These are phyloP conservation scores for Callinectes sapidus DNA, from an alignment of 2,888 invertebrate species.

Conservation along the genomic window DNA sequence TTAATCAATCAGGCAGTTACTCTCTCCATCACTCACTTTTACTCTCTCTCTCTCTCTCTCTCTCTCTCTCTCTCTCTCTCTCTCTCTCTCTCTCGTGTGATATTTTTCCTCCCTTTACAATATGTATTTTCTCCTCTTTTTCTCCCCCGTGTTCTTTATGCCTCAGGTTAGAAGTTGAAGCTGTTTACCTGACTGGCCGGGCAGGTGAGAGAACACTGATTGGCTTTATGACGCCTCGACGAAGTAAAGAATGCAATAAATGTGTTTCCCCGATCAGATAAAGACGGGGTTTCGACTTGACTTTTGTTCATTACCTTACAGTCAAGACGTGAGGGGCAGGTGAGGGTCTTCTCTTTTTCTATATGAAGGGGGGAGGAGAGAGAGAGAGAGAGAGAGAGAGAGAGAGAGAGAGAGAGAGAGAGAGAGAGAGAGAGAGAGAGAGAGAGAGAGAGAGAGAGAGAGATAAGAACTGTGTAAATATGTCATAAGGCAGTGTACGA, in stretches of 20 bases:
- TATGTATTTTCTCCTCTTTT: background rate
- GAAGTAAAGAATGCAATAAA: constrained; percentile 19
- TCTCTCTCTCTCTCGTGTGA: background rate
- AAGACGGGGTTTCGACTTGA: background rate
- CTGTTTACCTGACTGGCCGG: background rate
- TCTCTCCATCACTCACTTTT: background rate
- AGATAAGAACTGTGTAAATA: background rate
- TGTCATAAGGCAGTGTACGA: background rate
- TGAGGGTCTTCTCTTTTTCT: background rate
- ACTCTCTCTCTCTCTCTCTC: no score
- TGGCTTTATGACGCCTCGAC: constrained; percentile 22
- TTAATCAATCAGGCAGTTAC: no score
- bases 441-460: background rate
- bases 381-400: background rate
- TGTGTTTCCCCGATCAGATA: constrained; percentile 17
- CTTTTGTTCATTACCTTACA: background rate
- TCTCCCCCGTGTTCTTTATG: background rate
- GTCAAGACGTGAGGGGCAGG: background rate
- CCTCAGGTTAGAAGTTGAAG: background rate
- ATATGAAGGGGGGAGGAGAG: background rate
- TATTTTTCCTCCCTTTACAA: background rate
- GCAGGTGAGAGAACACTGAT: constrained; percentile 10
- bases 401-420: constrained; percentile 32
- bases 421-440: constrained; percentile 32
- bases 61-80: background rate